These are phyloP conservation scores for Papilio demoleus DNA, from an alignment of 2,888 invertebrate genomes.

Conservation along the genomic window DNA sequence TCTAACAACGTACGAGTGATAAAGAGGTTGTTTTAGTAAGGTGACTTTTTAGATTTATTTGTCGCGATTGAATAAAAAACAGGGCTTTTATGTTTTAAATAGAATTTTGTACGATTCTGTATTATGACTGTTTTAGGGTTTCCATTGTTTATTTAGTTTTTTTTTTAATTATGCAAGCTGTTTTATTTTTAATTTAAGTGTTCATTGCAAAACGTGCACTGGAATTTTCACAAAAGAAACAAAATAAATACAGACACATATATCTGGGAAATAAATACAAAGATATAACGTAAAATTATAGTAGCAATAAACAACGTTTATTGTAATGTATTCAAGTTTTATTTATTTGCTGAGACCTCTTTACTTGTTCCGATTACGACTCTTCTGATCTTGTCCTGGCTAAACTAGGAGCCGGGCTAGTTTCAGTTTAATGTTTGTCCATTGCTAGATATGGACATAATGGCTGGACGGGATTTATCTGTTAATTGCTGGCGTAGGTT, in stretches of 20 bases:
- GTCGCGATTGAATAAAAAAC: background rate
- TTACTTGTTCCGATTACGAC: slow-evolving; percentile 20
- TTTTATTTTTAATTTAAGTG: too few relatives aligned
- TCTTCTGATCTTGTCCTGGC: background rate
- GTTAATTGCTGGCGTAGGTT: slow-evolving; percentile 20
- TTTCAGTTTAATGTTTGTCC: slow-evolving; percentile 18
- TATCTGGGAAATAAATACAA: too few relatives aligned
- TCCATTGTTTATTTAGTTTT: too few relatives aligned
- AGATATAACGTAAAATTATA: background rate
- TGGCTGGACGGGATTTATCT: background rate
- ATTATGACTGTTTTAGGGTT: too few relatives aligned
- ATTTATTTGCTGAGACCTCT: background rate
- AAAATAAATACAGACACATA: too few relatives aligned
- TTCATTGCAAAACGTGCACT: too few relatives aligned
- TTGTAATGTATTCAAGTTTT: background rate
- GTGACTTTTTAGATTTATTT: background rate
- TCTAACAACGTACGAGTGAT: background rate
- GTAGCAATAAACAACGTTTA: background rate
- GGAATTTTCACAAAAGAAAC: too few relatives aligned
- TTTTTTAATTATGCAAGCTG: too few relatives aligned
- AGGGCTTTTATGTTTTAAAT: background rate
- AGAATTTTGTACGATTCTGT: too few relatives aligned
- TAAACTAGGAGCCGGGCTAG: slow-evolving; percentile 4
- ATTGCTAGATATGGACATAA: slow-evolving; percentile 21
- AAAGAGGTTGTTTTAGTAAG: background rate